Evolutionary conservation across 2,888 invertebrate species (phyloP), one percentile per base, ranked within the genome.

Genomic region (Spilosoma lubricipeda): DNA sequence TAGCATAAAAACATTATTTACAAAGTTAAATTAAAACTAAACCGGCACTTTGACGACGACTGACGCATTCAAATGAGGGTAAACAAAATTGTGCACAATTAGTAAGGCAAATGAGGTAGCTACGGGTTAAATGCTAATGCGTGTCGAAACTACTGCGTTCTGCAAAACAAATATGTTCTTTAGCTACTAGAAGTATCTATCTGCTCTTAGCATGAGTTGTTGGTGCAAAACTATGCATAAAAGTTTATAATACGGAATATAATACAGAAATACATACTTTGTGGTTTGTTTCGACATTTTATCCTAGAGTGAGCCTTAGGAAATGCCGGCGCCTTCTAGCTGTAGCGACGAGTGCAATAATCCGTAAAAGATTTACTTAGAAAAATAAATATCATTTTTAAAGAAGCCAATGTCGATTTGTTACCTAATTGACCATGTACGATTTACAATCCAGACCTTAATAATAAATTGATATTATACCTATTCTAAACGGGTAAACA

Each of bases 51-150:
- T 73, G 78, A 66, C 75, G 69, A 72, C 78, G 76, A 76, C 80
- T 80, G 73, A 69, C 77, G 84, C 80, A 86, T 86, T 84, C 77
- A 86, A 80, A 87, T 81, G 81, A 86, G 78, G 77, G 76, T 78
- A 82, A 84, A 87, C 88, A 83, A 82, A 82, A 80, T 80, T 83
- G 78, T 79, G 80, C 81, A 82, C 85, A 85, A 87, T 88, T 88
- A 88, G 84, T 73, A 80, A 81, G 82, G 80, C 88, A 85, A 85
- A 86, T 88, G 84, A 84, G 80, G 75, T 75, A 80, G 74, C 80
- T 75, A 39, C 78, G 73, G 71, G 75, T 74, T 82, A 83, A 81
- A 87, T 88, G 84, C 85, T 84, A 88, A 87, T 87, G 78, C 71
- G 56, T 78, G 33, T 75, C 77, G 78, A 78, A 82, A 80, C 83